Evolutionary conservation across 2,888 invertebrate species (phyloP), one percentile per base, ranked within the genome.

Genomic region (Trimorus sp.): DNA sequence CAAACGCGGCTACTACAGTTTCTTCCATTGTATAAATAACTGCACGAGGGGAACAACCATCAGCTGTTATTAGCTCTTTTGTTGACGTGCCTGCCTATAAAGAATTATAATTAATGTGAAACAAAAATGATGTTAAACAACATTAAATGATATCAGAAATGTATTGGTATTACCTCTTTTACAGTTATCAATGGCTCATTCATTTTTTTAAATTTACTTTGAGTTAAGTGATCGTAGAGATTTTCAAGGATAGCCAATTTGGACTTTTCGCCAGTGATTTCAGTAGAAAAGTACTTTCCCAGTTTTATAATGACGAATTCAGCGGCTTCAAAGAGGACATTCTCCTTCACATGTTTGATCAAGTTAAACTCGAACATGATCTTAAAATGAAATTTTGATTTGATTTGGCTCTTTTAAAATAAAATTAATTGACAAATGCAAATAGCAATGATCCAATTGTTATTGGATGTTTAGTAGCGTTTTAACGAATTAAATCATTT

Each of bases 361-460:
- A 54, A 38, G 16, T 11, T 42, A 26, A 54, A 12, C 16, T 66
- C 54, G 15, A 16, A 66, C 53, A 54, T 66, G n/a, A 66, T 54
- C 66, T 66, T 12, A 26, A 26, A 26, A 6, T 45, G 6, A 1
- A 45, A 4, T 45, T 45, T 1, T 11, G 12, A 45, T n/a, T 45
- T 45, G 6, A 2, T 6, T 45, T 45, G 45, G 6, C 45, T 9
- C 1, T 2, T 4, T 45, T 45, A 45, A 45, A 45, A 45, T 11
- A 45, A 45, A 45, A 45, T 45, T 4, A 45, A 45, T 45, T n/a
- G n/a, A n/a, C n/a, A n/a, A n/a, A n/a, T n/a, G n/a, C n/a, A n/a
- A n/a, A n/a, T n/a, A n/a, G n/a, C n/a, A n/a, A n/a, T n/a, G n/a
- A n/a, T n/a, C n/a, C n/a, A n/a, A n/a, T n/a, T n/a, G n/a, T n/a